A percentile compares a stretch with the other conserved stretches of the same genome.
phyloP scores from a whole-genome alignment of 2,797 vertebrate genomes.

The Tenualosa thibaudeaui region DNA sequence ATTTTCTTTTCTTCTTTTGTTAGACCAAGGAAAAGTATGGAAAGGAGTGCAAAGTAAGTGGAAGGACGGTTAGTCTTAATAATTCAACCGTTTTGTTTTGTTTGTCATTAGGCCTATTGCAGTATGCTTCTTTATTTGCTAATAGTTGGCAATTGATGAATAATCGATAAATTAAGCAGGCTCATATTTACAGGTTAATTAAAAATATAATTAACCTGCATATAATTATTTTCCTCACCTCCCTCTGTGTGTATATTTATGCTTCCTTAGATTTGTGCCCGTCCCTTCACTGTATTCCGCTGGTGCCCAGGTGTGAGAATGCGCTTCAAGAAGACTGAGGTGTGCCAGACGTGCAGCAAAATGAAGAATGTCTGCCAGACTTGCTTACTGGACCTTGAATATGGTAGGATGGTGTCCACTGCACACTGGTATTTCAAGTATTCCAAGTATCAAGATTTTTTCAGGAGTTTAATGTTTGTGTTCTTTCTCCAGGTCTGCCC shows the following conservation, averaged over 20 bases:
- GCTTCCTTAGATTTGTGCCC: slow-evolving; percentile 88
- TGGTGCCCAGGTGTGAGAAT: slow-evolving; percentile 97
- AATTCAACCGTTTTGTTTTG: background rate
- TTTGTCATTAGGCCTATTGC: background rate
- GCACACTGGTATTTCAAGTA: background rate
- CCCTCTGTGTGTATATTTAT: background rate
- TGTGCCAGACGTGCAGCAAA: slow-evolving; percentile 98
- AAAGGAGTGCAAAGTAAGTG: slow-evolving; percentile 96
- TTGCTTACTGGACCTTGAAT: slow-evolving; percentile 94
- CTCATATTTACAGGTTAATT: too few species aligned
- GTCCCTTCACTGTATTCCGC: slow-evolving; percentile 96
- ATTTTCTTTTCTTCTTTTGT: slow-evolving; percentile 43
- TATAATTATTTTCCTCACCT: background rate
- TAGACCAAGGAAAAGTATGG: slow-evolving; percentile 99
- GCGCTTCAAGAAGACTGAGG: slow-evolving; percentile 99
- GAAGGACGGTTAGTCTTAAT: background rate
- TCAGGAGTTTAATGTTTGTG: slow-evolving; percentile 1
- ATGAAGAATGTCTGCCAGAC: slow-evolving; percentile 99
- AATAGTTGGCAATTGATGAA: too few species aligned
- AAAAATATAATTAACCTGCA: too few species aligned
- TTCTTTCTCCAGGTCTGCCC: slow-evolving; percentile 81
- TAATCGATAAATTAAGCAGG: too few species aligned
- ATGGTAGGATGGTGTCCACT: slow-evolving; percentile 71
- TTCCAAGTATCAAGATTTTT: background rate
- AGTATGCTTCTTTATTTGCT: background rate